Conservation (phyloP, 2,113 vertebrate genomes). For the Mus pahari region DNA sequence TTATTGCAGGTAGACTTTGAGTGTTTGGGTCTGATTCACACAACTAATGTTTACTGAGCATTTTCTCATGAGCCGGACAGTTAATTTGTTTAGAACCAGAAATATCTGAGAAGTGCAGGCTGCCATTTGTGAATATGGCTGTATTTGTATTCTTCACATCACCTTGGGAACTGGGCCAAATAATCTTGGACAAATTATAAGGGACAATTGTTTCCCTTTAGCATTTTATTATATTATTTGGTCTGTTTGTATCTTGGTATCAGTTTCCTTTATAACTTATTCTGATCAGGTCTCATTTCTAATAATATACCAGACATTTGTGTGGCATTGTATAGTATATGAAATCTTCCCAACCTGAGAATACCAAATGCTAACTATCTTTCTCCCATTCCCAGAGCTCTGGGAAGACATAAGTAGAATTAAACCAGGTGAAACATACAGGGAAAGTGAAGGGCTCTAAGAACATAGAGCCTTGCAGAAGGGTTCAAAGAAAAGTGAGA, state of each 20-base stretch:
- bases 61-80: not conserved
- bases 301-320: not conserved
- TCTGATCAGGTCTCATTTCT: not conserved
- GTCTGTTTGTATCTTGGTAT: not conserved
- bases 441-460: not conserved
- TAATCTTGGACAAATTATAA: not conserved
- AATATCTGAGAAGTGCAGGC: not conserved
- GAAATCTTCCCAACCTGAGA: not conserved
- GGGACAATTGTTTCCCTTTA: not conserved
- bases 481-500: not conserved
- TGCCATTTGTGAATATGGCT: not conserved
- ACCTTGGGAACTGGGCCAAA: not conserved
- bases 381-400: not conserved
- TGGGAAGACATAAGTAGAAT: not conserved
- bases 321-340: not conserved
- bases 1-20: slow-evolving; percentile 32
- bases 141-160: not conserved
- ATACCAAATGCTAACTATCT: not conserved
- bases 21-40: slow-evolving; percentile 25
- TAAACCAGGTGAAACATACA: not conserved
- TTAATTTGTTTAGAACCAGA: not conserved
- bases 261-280: slow-evolving; percentile 24
- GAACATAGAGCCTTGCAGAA: not conserved
- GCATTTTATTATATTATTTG: slow-evolving; percentile 28
- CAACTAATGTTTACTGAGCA: not conserved